A percentile compares a stretch with the other conserved stretches of the same genome.
Evolutionary conservation across 35 echinoderm and acorn worm species (phyloP).

Genomic region (Ophiothrix spiculata): DNA sequence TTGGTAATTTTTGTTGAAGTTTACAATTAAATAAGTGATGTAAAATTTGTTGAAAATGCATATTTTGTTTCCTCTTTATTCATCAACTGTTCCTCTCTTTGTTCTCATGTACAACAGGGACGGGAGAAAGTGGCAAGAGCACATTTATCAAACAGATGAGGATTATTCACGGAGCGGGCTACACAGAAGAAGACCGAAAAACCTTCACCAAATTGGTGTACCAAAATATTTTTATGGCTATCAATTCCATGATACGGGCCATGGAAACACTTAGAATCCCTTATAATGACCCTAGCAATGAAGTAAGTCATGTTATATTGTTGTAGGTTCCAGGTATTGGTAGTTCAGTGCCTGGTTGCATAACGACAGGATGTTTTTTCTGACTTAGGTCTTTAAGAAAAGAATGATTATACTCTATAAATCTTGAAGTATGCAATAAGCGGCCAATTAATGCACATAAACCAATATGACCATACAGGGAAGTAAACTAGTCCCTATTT

Average conservation of each 20-base stretch:
- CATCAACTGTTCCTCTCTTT: constrained; percentile 13
- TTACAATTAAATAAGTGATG: too few species aligned
- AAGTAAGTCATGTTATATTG: constrained; percentile 40
- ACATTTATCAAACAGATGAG: constrained; percentile 99
- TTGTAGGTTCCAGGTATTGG: not conserved
- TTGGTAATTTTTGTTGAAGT: too few species aligned
- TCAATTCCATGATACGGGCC: constrained; percentile 97
- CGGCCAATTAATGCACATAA: too few species aligned
- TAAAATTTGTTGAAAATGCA: too few species aligned
- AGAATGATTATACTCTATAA: too few species aligned
- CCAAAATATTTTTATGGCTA: constrained; percentile 99
- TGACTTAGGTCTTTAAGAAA: too few species aligned
- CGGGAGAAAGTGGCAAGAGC: constrained; percentile 98
- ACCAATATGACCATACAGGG: too few species aligned
- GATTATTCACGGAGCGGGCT: constrained; percentile 97
- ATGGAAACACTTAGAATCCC: constrained; percentile 99
- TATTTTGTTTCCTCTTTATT: too few species aligned
- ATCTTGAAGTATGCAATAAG: too few species aligned
- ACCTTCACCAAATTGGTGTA: constrained; percentile 99
- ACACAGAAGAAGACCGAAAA: constrained; percentile 99
- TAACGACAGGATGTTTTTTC: too few species aligned
- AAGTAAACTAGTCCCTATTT: too few species aligned
- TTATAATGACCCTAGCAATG: constrained; percentile 89
- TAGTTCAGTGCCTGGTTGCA: too few species aligned
- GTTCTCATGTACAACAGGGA: constrained; percentile 49